A percentile compares a stretch with the other conserved stretches of the same genome.
Conservation (phyloP, 2,797 vertebrate species). For the Triplophysa bombifrons region DNA sequence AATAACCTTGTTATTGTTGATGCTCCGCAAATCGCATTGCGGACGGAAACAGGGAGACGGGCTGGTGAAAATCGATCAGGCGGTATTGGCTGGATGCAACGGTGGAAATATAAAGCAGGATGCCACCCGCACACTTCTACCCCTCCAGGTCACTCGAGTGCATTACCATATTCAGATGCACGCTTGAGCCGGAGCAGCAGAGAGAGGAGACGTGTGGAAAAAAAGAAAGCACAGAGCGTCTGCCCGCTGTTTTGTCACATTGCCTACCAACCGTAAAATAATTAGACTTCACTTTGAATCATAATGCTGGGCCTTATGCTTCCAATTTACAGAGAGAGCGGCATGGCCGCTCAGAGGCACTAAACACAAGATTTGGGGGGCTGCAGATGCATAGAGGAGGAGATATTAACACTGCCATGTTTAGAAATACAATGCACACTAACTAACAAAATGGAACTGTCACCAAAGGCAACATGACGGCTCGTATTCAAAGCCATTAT, state of each 20-base stretch:
- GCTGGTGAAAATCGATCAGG: slow-evolving; percentile 7
- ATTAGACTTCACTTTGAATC: slow-evolving; percentile 67
- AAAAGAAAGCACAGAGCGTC: slow-evolving; percentile 37
- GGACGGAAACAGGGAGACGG: slow-evolving; percentile 20
- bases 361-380: slow-evolving; percentile 7
- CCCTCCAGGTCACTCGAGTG: slow-evolving; percentile 43
- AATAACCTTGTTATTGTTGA: slow-evolving; percentile 76
- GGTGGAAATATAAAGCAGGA: slow-evolving; percentile 11
- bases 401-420: background rate
- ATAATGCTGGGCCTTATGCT: slow-evolving; percentile 62
- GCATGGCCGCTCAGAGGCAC: slow-evolving; percentile 49
- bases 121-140: slow-evolving; percentile 24
- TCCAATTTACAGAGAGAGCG: slow-evolving; percentile 52
- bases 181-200: slow-evolving; percentile 40
- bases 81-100: slow-evolving; percentile 6
- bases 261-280: slow-evolving; percentile 59
- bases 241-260: slow-evolving; percentile 56
- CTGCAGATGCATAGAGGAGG: slow-evolving; percentile 1
- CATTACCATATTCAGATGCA: slow-evolving; percentile 61
- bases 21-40: slow-evolving; percentile 56
- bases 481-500: slow-evolving; percentile 25
- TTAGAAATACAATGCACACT: background rate
- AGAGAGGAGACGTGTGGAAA: slow-evolving; percentile 20
- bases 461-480: slow-evolving; percentile 17
- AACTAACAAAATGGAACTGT: background rate